Evolutionary conservation across 2,113 vertebrate genomes (phyloP).

Genomic region (Panthera tigris): DNA sequence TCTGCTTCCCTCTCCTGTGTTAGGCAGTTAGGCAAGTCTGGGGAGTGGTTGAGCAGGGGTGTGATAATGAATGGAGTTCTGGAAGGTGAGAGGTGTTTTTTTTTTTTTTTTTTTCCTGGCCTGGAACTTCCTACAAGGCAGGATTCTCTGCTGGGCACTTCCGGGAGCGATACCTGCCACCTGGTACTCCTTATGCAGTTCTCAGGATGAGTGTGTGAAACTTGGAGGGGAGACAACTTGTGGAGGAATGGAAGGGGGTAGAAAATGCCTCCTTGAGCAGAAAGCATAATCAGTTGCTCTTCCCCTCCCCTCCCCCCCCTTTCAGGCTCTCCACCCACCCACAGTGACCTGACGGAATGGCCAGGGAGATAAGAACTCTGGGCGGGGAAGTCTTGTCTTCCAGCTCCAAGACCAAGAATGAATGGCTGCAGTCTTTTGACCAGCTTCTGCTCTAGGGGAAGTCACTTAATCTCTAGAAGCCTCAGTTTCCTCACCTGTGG

Average conservation of each 20-base stretch:
- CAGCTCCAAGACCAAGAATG: neutral
- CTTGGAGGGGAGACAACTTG: neutral
- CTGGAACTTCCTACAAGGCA: neutral
- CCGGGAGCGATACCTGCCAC: fast-evolving
- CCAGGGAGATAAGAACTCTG: neutral
- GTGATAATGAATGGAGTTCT: neutral
- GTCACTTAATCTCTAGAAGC: neutral
- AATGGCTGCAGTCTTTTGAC: neutral
- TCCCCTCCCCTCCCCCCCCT: fast-evolving
- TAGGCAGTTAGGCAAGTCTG: neutral
- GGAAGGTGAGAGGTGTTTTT: neutral
- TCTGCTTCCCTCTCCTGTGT: neutral
- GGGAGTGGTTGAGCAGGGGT: neutral
- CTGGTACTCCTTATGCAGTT: neutral
- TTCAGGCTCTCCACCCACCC: neutral
- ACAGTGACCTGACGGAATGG: neutral
- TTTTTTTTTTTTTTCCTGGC: neutral
- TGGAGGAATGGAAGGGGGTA: neutral
- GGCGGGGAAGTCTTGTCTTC: neutral
- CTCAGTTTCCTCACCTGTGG: neutral
- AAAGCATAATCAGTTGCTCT: neutral
- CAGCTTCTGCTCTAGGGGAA: neutral
- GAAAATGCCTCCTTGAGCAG: neutral
- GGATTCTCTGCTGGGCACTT: neutral
- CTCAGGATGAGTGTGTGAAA: neutral